phyloP scores from a whole-genome alignment of 1,140 invertebrate genomes.

The Bombus ignitus region DNA sequence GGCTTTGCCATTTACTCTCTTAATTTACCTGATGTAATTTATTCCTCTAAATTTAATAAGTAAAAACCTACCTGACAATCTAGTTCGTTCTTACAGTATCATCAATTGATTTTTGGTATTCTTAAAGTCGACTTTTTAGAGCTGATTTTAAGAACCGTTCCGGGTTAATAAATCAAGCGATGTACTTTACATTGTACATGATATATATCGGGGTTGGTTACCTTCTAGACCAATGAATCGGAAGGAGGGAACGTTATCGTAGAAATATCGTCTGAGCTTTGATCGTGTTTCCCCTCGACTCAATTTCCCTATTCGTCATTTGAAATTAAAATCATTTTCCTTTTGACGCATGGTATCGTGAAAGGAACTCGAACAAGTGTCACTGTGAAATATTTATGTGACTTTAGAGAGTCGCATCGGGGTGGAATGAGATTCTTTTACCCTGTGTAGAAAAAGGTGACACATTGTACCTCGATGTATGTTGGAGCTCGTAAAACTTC shows the following conservation, averaged over 20 bases:
- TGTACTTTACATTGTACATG: background rate
- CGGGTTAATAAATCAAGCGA: background rate
- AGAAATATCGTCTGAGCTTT: background rate
- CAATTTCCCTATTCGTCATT: background rate
- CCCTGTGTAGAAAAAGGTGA: background rate
- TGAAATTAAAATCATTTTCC: slow-evolving; percentile 13
- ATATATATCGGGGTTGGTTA: background rate
- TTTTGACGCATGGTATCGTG: background rate
- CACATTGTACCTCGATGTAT: background rate
- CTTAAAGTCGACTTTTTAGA: too few species aligned
- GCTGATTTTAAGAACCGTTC: background rate
- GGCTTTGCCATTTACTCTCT: too few species aligned
- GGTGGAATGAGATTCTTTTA: background rate
- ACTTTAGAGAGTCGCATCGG: background rate
- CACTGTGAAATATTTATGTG: slow-evolving; percentile 19
- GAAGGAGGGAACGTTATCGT: background rate
- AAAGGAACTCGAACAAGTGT: background rate
- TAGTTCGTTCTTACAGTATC: too few species aligned
- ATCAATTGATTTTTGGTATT: too few species aligned
- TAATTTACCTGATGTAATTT: too few species aligned
- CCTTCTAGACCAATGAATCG: background rate
- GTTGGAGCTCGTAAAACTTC: background rate
- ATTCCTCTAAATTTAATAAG: too few species aligned
- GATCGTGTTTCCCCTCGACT: background rate
- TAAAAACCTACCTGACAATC: too few species aligned